phyloP scores from a whole-genome alignment of 2,113 vertebrate species.

The Gasterosteus aculeatus region DNA sequence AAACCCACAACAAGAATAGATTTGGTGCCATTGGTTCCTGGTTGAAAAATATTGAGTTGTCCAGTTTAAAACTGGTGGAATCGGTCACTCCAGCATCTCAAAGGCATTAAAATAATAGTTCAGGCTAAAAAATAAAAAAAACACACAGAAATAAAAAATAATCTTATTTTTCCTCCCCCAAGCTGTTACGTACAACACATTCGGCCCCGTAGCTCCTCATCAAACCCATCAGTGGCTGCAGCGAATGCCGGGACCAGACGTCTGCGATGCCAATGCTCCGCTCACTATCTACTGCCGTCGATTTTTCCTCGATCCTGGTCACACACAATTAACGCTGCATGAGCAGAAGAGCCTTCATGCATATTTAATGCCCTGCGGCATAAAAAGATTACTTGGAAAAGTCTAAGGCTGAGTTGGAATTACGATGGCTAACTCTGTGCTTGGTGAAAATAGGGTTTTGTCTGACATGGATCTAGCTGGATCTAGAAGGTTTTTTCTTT shows the following conservation, averaged over 20 bases:
- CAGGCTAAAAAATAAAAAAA: too few relatives aligned
- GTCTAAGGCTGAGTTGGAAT: conserved; percentile 25
- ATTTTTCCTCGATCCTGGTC: conserved; percentile 38
- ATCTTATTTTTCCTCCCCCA: background rate
- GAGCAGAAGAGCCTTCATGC: conserved; percentile 18
- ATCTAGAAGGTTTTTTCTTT: conserved; percentile 10
- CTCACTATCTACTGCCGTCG: conserved; percentile 48
- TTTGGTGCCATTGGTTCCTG: too few relatives aligned
- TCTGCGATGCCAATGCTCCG: conserved; percentile 50
- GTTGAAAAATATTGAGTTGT: too few relatives aligned
- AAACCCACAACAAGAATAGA: too few relatives aligned
- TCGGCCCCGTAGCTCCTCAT: conserved; percentile 4
- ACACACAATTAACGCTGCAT: conserved; percentile 11
- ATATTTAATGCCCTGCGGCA: conserved; percentile 11
- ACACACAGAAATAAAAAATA: too few relatives aligned
- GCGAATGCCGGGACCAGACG: background rate
- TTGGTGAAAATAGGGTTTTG: conserved; percentile 4
- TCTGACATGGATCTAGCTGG: background rate
- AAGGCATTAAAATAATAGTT: too few relatives aligned
- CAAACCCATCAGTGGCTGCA: conserved; percentile 33
- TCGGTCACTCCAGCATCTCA: too few relatives aligned
- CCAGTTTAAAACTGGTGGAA: too few relatives aligned
- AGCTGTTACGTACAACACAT: background rate
- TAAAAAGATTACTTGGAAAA: conserved; percentile 34
- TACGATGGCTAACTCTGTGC: conserved; percentile 19